Evolutionary conservation across 2,888 invertebrate genomes (phyloP), one percentile per base, ranked within the genome.

Genomic region (Conomelus anceps): DNA sequence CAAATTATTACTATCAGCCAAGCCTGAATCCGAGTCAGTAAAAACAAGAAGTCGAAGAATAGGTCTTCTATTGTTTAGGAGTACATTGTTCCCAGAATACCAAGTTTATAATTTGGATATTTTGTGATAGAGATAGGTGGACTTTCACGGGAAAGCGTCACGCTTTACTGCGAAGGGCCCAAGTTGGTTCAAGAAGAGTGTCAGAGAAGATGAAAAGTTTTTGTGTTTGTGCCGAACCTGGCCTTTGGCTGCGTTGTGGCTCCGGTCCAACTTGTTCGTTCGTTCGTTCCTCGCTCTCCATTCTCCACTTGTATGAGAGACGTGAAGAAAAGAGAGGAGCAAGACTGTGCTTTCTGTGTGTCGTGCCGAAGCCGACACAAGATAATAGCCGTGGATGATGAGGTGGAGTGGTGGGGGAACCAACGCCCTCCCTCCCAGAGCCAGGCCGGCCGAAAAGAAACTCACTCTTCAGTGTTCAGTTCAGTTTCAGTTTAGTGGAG

Each of bases 301-400:
- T 63, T 63, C 63, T 63, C 63, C 63, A 63, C 63, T 63, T 63
- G 63, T 63, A 63, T 63, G 63, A 63, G n/a, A n/a, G 34, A 34
- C 9, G 34, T 17, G n/a, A 63, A 63, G 63, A 63, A 63, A 63
- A 63, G 63, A 63, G 63, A 63, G n/a, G 63, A 63, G 63, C 63
- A 23, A 85, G 85, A 85, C 23, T 13, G 85, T 11, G 17, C 4
- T 6, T 22, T 86, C 26, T 86, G 86, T 29, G 86, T 86, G 86
- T 24, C 86, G 86, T 86, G 86, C 29, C 24, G 86, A 86, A 86
- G 86, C 86, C 86, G 86, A 24, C 86, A 86, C 29, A 29, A 86
- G 86, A 86, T 86, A 86, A 86, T 86, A 86, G 86, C 86, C 22
- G 26, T 24, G 24, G 24, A 24, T 24, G 85, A 23, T 23, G 24